phyloP scores from a whole-genome alignment of 2,888 invertebrate species.

The Hyppa rectilinea region DNA sequence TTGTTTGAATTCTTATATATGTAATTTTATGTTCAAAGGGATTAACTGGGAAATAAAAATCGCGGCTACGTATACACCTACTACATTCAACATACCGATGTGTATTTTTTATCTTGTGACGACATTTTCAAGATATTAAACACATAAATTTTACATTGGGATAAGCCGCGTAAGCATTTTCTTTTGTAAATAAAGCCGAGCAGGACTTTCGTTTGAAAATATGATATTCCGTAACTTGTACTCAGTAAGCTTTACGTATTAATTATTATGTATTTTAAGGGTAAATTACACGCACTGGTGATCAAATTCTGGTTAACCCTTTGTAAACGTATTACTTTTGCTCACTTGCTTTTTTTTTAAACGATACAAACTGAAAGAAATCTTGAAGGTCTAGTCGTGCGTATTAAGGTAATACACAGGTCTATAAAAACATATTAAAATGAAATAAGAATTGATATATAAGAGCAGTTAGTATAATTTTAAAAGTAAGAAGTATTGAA shows the following conservation, averaged over 20 bases:
- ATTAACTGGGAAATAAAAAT: constrained; percentile 55
- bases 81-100: constrained; percentile 43
- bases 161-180: constrained; percentile 62
- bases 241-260: constrained; percentile 32
- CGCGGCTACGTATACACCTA: constrained; percentile 22
- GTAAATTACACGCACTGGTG: not conserved
- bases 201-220: constrained; percentile 51
- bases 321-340: not conserved
- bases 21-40: constrained; percentile 36
- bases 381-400: not conserved
- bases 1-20: constrained; percentile 25
- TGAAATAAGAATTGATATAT: not conserved
- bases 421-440: not conserved
- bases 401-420: not conserved
- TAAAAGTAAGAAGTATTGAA: constrained; percentile 14
- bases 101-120: constrained; percentile 50
- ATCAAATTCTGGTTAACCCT: constrained; percentile 9
- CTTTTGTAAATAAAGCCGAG: constrained; percentile 54
- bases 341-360: not conserved
- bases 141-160: constrained; percentile 60
- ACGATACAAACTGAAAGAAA: not conserved
- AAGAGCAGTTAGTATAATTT: not conserved
- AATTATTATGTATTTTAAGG: constrained; percentile 41
- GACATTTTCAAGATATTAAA: constrained; percentile 62
- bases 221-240: constrained; percentile 33